Evolutionary conservation across 2,888 invertebrate genomes (phyloP).

Genomic region (Lordiphosa fenestrarum): DNA sequence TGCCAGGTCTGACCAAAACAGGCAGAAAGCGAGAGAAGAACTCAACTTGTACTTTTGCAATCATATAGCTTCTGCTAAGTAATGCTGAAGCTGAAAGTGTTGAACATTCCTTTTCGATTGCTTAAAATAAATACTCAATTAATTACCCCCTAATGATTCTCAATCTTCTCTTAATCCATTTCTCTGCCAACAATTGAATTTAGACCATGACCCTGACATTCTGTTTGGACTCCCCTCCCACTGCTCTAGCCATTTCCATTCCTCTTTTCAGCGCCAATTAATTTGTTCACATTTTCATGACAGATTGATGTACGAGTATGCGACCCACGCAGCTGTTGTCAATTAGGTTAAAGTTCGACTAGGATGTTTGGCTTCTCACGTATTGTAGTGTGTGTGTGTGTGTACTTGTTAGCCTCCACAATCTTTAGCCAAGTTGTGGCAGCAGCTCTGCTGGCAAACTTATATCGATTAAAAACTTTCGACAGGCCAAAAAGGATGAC

Average conservation of each 20-base stretch:
- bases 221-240: no score
- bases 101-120: no score
- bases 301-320: conserved; percentile 42
- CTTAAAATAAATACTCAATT: no score
- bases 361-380: conserved; percentile 40
- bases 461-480: conserved; percentile 69
- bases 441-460: conserved; percentile 37
- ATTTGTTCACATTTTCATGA: conserved; percentile 21
- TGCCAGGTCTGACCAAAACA: conserved; percentile 3
- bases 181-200: not conserved
- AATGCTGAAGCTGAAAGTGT: no score
- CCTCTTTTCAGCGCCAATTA: conserved; percentile 15
- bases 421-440: not conserved
- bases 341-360: conserved; percentile 57
- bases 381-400: conserved; percentile 17
- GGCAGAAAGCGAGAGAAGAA: not conserved
- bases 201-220: no score
- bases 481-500: conserved; percentile 49
- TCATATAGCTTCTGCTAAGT: no score
- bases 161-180: conserved; percentile 21
- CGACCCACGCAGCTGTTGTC: conserved; percentile 45
- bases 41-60: no score
- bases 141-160: conserved; percentile 10
- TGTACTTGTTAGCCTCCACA: conserved; percentile 5
- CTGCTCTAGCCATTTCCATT: no score